Conservation (phyloP, 2,113 vertebrate species). For the Bubo bubo region DNA sequence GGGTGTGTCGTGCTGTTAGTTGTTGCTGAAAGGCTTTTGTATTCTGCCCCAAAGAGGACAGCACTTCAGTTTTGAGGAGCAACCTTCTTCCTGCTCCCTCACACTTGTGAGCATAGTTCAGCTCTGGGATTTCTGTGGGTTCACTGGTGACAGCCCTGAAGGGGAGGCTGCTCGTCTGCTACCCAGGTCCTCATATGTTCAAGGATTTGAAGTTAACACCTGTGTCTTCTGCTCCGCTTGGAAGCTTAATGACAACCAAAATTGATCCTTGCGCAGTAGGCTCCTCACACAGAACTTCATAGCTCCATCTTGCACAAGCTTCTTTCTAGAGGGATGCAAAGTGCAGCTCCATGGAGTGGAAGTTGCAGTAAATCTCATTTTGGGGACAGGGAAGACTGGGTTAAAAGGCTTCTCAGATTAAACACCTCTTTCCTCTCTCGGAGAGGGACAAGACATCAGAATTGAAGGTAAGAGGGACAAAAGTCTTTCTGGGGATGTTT, state of each 20-base stretch:
- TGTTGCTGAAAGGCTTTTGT: neutral
- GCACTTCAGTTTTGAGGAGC: neutral
- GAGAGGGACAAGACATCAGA: neutral
- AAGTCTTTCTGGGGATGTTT: neutral
- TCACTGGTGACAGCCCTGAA: neutral
- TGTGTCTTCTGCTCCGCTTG: neutral
- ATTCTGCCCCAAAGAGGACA: neutral
- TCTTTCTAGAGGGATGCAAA: neutral
- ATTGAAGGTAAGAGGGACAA: neutral
- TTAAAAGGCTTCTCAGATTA: neutral
- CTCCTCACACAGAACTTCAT: neutral
- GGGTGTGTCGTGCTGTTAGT: neutral
- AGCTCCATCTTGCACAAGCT: neutral
- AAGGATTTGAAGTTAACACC: neutral
- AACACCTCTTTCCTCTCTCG: neutral
- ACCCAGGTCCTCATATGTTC: neutral
- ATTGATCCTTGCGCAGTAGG: neutral
- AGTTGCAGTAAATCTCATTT: neutral
- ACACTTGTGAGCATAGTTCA: neutral
- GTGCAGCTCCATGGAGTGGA: neutral
- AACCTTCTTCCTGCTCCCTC: neutral
- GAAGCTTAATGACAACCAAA: neutral
- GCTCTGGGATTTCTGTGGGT: neutral
- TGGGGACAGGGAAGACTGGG: neutral
- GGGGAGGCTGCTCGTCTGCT: neutral